Conservation (phyloP, 2,113 vertebrate species). For the Toxostoma redivivum region DNA sequence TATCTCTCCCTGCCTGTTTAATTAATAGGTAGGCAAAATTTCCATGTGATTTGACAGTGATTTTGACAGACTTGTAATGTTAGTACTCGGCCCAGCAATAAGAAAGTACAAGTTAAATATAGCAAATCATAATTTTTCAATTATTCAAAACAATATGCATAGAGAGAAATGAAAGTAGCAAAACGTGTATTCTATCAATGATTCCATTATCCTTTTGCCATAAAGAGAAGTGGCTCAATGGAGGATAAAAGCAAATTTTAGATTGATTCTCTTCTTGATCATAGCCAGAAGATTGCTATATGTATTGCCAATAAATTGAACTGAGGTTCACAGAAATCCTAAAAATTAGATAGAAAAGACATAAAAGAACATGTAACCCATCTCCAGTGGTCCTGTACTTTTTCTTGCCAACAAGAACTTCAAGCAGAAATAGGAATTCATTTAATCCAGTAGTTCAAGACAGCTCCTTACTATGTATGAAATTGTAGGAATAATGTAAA, state of each 20-base stretch:
- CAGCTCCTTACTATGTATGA: neutral
- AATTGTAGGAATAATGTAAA: neutral
- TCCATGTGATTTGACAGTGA: neutral
- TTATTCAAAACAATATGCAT: constrained; percentile 19
- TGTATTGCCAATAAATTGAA: constrained; percentile 25
- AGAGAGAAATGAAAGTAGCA: neutral
- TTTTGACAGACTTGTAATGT: neutral
- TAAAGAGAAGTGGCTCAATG: constrained; percentile 11
- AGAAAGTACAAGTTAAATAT: constrained; percentile 2
- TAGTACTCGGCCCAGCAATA: neutral
- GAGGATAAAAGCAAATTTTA: constrained; percentile 39
- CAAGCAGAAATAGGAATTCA: constrained; percentile 8
- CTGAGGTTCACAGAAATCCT: neutral
- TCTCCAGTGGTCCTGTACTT: neutral
- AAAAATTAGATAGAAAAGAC: constrained; percentile 9
- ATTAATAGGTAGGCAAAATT: neutral
- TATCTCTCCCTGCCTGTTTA: neutral
- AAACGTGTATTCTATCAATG: neutral
- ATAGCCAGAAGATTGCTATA: neutral
- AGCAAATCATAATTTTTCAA: constrained; percentile 14
- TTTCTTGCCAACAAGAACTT: constrained; percentile 17
- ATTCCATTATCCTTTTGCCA: constrained; percentile 9
- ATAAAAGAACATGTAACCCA: neutral
- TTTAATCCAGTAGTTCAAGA: constrained; percentile 3
- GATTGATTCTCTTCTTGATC: constrained; percentile 27